phyloP scores from a whole-genome alignment of 2,113 vertebrate genomes.

The Gasterosteus aculeatus region DNA sequence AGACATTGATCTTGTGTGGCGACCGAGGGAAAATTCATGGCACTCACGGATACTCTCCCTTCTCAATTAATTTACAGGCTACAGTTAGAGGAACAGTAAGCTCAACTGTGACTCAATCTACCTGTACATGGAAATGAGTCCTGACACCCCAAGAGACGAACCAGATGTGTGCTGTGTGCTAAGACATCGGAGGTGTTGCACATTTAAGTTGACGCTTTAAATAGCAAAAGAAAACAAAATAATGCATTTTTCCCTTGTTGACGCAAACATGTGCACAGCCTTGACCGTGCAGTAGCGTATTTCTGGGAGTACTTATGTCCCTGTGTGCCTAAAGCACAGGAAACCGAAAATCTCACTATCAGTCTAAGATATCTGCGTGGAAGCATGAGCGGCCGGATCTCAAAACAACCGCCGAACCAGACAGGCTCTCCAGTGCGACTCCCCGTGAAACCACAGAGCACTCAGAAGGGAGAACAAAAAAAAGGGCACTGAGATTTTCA shows the following conservation, averaged over 20 bases:
- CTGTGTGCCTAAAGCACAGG: not conserved
- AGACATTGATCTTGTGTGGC: not conserved
- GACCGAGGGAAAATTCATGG: not conserved
- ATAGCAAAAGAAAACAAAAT: not conserved
- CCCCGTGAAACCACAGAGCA: conserved; percentile 19
- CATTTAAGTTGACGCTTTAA: conserved; percentile 10
- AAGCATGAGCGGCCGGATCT: conserved; percentile 25
- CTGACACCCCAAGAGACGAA: conserved; percentile 40
- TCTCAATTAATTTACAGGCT: conserved; percentile 16
- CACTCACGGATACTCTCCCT: conserved; percentile 3
- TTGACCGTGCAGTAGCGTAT: not conserved
- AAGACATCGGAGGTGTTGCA: conserved; percentile 2
- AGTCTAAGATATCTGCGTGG: conserved; percentile 39
- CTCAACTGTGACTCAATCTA: not conserved
- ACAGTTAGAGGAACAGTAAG: not conserved
- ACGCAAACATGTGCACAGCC: not conserved
- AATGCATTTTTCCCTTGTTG: conserved; percentile 17
- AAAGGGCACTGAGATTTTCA: not conserved
- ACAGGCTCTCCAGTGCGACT: conserved; percentile 29
- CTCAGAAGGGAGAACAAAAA: not conserved
- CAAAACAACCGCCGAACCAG: conserved; percentile 34
- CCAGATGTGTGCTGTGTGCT: conserved; percentile 52
- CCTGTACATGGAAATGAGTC: conserved; percentile 37
- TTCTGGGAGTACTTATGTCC: not conserved
- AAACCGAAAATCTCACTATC: conserved; percentile 35